Conservation (phyloP, 2,113 vertebrate genomes). For the Ondatra zibethicus region DNA sequence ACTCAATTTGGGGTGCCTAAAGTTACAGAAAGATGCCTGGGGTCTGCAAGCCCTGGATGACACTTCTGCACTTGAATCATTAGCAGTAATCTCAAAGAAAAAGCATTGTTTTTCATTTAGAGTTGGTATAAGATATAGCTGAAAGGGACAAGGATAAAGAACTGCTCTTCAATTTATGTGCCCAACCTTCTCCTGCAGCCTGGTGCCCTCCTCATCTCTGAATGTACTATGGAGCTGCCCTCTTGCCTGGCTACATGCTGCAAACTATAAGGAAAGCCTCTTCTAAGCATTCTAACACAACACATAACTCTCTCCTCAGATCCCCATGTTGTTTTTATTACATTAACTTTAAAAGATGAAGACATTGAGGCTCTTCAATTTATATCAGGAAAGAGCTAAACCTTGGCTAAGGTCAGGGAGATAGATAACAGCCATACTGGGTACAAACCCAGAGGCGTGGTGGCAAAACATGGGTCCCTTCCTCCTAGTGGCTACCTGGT, state of each 20-base stretch:
- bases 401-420: neutral
- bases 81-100: conserved; percentile 19
- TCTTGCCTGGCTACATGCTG: neutral
- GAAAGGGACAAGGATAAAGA: neutral
- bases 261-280: neutral
- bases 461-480: neutral
- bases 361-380: neutral
- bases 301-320: neutral
- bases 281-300: neutral
- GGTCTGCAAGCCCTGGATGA: neutral
- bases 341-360: conserved; percentile 7
- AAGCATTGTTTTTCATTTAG: conserved; percentile 18
- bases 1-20: neutral
- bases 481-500: accelerated
- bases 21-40: neutral
- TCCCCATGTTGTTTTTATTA: neutral
- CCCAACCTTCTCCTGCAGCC: neutral
- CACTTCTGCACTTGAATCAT: neutral
- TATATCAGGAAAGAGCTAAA: neutral
- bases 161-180: neutral
- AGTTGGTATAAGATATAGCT: neutral
- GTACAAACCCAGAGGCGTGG: neutral
- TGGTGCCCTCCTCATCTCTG: neutral
- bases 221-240: neutral
- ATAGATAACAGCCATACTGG: neutral